phyloP scores from a whole-genome alignment of 2,113 vertebrate genomes.

The Collichthys lucidus region DNA sequence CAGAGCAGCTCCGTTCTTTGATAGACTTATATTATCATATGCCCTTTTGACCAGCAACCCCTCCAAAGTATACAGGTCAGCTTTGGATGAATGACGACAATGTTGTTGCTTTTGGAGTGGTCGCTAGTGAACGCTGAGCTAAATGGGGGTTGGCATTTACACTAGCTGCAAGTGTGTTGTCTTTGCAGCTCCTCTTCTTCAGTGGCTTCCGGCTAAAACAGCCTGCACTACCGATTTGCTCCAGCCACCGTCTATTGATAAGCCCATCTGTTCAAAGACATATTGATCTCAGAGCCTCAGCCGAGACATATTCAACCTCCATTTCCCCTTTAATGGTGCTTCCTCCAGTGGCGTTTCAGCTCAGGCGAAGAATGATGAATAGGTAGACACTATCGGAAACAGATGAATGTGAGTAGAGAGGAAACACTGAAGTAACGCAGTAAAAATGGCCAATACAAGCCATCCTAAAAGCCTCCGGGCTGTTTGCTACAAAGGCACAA shows the following conservation, averaged over 20 bases:
- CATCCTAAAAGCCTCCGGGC: neutral
- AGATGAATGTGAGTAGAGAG: constrained; percentile 57
- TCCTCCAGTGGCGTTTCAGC: constrained; percentile 72
- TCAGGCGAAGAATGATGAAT: constrained; percentile 59
- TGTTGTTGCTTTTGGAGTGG: neutral
- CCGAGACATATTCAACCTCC: constrained; percentile 74
- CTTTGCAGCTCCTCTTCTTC: constrained; percentile 30
- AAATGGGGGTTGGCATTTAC: constrained; percentile 47
- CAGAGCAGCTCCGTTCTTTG: constrained; percentile 9
- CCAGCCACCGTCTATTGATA: constrained; percentile 70
- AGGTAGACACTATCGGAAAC: constrained; percentile 65
- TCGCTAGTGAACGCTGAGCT: constrained; percentile 8
- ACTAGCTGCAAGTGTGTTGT: constrained; percentile 26
- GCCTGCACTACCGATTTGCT: constrained; percentile 54
- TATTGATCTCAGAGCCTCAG: constrained; percentile 71
- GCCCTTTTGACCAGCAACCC: constrained; percentile 30
- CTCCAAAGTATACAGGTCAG: constrained; percentile 24
- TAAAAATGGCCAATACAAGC: constrained; percentile 37
- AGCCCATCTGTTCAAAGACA: constrained; percentile 73
- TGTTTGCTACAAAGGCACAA: constrained; percentile 32
- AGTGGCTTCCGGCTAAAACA: constrained; percentile 39
- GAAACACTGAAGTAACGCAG: constrained; percentile 45
- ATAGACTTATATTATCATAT: constrained; percentile 24
- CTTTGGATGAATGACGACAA: neutral
- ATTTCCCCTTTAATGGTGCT: constrained; percentile 74